Percentiles rank a stretch among this genome's conserved stretches.
Evolutionary conservation across 2,888 invertebrate species (phyloP).

Genomic region (Aplocera efformata): DNA sequence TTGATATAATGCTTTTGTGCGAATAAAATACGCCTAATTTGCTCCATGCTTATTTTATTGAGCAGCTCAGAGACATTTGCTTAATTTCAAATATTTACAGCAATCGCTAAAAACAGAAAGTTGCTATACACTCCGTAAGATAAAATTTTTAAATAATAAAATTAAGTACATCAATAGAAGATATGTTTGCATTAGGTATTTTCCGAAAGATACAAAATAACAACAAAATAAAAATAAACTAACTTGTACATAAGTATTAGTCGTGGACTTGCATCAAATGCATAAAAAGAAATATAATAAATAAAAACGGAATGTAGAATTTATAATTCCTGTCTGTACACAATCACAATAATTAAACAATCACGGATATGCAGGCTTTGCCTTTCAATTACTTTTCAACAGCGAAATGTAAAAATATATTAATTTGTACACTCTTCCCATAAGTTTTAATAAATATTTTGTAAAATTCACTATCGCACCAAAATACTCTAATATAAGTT

Average conservation of each 20-base stretch:
- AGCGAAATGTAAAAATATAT: conserved; percentile 79
- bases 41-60: conserved; percentile 60
- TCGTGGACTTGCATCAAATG: conserved; percentile 79
- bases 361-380: conserved; percentile 74
- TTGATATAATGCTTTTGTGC: conserved; percentile 67
- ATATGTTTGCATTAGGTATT: conserved; percentile 34
- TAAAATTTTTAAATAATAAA: conserved; percentile 12
- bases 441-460: conserved; percentile 69
- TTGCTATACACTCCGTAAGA: conserved; percentile 7
- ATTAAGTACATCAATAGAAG: conserved; percentile 53
- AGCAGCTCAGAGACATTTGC: conserved; percentile 45
- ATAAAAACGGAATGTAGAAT: conserved; percentile 76
- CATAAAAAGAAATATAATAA: conserved; percentile 61
- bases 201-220: conserved; percentile 48
- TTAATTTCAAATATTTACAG: conserved; percentile 30
- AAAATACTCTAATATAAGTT: conserved; percentile 69
- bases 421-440: conserved; percentile 77
- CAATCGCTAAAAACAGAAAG: conserved; percentile 43
- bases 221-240: conserved; percentile 46
- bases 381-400: conserved; percentile 71
- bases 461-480: conserved; percentile 79
- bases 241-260: conserved; percentile 71
- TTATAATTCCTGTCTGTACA: conserved; percentile 74
- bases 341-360: conserved; percentile 74
- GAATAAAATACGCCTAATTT: conserved; percentile 48